Conservation (phyloP, 1,140 invertebrate species). For the Dufourea novaeangliae region DNA sequence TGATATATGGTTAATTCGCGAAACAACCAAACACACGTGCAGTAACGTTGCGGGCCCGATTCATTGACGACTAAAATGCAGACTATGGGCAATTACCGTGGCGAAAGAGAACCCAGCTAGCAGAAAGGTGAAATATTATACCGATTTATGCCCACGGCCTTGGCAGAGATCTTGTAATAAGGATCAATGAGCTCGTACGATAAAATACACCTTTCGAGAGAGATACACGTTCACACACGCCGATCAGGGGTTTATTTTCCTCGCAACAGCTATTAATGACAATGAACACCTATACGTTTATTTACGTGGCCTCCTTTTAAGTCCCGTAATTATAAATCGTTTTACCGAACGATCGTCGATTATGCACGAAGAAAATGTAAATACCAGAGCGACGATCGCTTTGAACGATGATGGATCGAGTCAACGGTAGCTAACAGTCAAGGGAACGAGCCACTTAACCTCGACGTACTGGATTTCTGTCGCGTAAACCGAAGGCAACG, state of each 20-base stretch:
- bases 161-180: conserved; percentile 57
- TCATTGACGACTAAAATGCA: conserved; percentile 49
- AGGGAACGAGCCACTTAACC: neutral
- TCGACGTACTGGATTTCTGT: neutral
- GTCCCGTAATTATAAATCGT: conserved; percentile 40
- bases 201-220: conserved; percentile 38
- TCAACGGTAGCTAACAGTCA: neutral
- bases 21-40: conserved; percentile 51
- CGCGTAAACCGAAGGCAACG: neutral
- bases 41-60: conserved; percentile 44
- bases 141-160: conserved; percentile 53
- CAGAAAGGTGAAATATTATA: conserved; percentile 63
- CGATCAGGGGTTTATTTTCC: conserved; percentile 36
- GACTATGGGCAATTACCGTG: conserved; percentile 44
- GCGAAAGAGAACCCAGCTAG: conserved; percentile 25
- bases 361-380: neutral
- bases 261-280: conserved; percentile 28
- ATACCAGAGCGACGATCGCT: neutral
- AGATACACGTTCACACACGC: neutral
- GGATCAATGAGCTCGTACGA: conserved; percentile 52
- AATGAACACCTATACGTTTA: conserved; percentile 23
- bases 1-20: conserved; percentile 54
- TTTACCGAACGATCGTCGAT: neutral
- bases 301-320: neutral
- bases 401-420: neutral